These are phyloP conservation scores for Borostomias antarcticus DNA, from an alignment of 2,797 vertebrate species.

Conservation along the genomic window DNA sequence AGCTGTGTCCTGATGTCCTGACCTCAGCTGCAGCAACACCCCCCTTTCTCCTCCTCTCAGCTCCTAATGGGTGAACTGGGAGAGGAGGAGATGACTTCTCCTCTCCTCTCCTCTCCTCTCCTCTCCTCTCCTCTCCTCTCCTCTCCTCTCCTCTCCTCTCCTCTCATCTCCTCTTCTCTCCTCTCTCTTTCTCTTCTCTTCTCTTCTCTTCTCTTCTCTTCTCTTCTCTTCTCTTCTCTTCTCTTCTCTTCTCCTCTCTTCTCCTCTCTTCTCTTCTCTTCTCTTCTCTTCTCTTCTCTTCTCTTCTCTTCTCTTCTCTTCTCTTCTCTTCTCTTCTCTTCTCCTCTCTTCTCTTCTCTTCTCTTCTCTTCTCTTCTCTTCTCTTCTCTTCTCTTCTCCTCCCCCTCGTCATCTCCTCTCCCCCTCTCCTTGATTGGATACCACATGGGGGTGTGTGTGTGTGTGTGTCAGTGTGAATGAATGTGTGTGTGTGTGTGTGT, in stretches of 20 bases:
- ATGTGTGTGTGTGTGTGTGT: constrained; percentile 3
- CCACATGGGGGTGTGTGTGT: no score
- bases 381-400: constrained; percentile 14
- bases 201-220: constrained; percentile 16
- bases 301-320: neutral
- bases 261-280: constrained; percentile 16
- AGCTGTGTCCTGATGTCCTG: constrained; percentile 76
- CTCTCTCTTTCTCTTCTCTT: neutral
- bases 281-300: constrained; percentile 6
- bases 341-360: constrained; percentile 4
- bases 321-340: constrained; percentile 14
- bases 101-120: constrained; percentile 18
- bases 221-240: constrained; percentile 6
- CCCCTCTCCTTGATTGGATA: no score
- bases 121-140: neutral
- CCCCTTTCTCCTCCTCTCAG: constrained; percentile 49
- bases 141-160: constrained; percentile 11
- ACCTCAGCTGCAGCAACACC: constrained; percentile 69
- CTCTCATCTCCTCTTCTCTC: constrained; percentile 7
- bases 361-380: no score
- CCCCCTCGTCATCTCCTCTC: neutral
- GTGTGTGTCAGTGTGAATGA: neutral
- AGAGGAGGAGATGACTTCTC: no score
- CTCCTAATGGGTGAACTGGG: constrained; percentile 58
- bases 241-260: neutral